phyloP scores from a whole-genome alignment of 2,888 invertebrate species.

The Phaedon cochleariae region DNA sequence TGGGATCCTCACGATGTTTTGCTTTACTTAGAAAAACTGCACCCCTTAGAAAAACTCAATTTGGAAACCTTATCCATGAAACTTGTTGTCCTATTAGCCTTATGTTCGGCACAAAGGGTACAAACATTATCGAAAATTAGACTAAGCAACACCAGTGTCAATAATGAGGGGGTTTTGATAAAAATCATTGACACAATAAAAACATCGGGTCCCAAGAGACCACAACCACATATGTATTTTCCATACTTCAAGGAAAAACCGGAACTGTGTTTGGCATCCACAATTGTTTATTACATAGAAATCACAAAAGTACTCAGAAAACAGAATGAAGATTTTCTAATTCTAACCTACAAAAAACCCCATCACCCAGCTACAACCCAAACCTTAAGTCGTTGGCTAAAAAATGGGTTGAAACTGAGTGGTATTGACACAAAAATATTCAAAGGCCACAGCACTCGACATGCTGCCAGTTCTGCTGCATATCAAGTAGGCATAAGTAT shows the following conservation, averaged over 20 bases:
- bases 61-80: not conserved
- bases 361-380: not conserved
- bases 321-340: not conserved
- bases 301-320: slow-evolving; percentile 2
- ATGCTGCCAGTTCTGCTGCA: slow-evolving; percentile 9
- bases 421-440: slow-evolving; percentile 5
- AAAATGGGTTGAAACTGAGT: slow-evolving; percentile 4
- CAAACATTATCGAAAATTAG: slow-evolving; percentile 30
- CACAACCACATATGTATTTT: slow-evolving; percentile 36
- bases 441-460: slow-evolving; percentile 10
- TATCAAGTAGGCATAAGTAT: not conserved
- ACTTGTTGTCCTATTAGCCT: not conserved
- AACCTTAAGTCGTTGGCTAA: slow-evolving; percentile 9
- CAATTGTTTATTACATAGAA: slow-evolving; percentile 27
- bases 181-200: slow-evolving; percentile 32
- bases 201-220: slow-evolving; percentile 10
- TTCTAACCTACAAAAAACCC: slow-evolving; percentile 1
- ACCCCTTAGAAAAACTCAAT: not conserved
- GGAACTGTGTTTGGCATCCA: slow-evolving; percentile 32
- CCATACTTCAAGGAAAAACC: slow-evolving; percentile 32
- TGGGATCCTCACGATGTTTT: not conserved
- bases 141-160: slow-evolving; percentile 19
- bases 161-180: slow-evolving; percentile 23
- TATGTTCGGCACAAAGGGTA: slow-evolving; percentile 23
- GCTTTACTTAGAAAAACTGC: not conserved